Evolutionary conservation across 2,888 invertebrate genomes (phyloP), one percentile per base, ranked within the genome.

Genomic region (Volucella zonaria): DNA sequence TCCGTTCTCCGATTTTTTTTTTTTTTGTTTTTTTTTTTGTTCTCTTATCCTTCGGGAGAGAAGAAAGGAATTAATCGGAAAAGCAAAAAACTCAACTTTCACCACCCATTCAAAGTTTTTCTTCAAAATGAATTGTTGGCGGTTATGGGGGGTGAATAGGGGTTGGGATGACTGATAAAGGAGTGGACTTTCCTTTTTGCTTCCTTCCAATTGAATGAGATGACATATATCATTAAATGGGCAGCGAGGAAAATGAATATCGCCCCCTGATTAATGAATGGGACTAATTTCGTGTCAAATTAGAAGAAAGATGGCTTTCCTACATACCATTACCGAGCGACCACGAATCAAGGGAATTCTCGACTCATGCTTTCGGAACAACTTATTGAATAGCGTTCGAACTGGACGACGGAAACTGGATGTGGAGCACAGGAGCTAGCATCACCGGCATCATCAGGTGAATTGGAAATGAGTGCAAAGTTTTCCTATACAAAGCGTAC

Each of bases 231-330:
- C 85, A 85, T 85, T 76, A 85, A 81, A 81, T 81, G 81, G 68
- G 81, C 67, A 77, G 81, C 66, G 70, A 54, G 76, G 85, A 85
- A 81, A 85, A 81, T 68, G 71, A 68, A 76, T 76, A 81, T 85
- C 73, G 73, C 81, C 85, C 61, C 76, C 81, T 85, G 85, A 85
- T 85, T 85, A 85, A 85, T 85, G 85, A 85, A 85, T 85, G 85
- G 85, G 76, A 85, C 85, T 85, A 85, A 85, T 85, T 85, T 85
- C 85, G 81, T 85, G 85, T 85, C 85, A 85, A 85, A 85, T 85
- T 80, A 85, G 85, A 85, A 85, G 81, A 85, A 81, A 85, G 75
- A 85, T 81, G 71, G 85, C 81, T 85, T 83, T 76, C 67, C 71
- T 40, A 45, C 54, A 14, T 31, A 8, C 38, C 12, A 14, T 3